Base-by-base conservation (phyloP, 2,797 vertebrate genomes). In the Anguilla obscura region DNA sequence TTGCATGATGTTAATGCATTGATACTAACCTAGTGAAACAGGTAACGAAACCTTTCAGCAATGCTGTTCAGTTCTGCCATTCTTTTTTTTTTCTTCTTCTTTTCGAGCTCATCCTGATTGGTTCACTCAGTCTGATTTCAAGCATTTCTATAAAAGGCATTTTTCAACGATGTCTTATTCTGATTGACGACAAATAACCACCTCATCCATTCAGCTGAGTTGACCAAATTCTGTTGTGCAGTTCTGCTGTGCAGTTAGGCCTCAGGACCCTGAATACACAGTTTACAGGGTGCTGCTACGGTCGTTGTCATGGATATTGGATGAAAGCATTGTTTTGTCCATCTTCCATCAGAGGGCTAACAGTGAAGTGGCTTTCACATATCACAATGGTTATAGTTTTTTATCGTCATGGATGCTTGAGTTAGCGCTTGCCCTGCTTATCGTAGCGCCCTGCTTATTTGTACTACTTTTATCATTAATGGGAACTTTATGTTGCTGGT, bases 1-100 rank as follows among this genome's bases (percentile, higher is more conserved):
- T 93, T 97, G 97, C 97, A 98, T 97, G 97, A 95, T 94, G 93
- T 92, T 91, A 76, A 90, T 84, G 90, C 92, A 88, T 63, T n/a
- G 21, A 30, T 85, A 50, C 33, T 92, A 92, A 92, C 92, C 93
- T 93, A 85, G 89, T 89, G 87, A 60, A 45, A 86, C 16, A 2
- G 85, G 60, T 79, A 21, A 60, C 33, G 85, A 60, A 52, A 79
- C 86, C 84, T 89, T 87, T 90, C 88, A 88, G 54, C 66, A 87
- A 56, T 90, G 76, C 84, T 90, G 63, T 89, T 86, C 74, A 60
- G 8, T 12, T 14, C 6, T n/a, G n/a, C 9, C 21, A n/a, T 27
- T 27, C 12, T 69, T 63, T 7, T 4, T 4, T 50, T 16, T 7
- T 24, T 48, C 60, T 10, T 71, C 40, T 36, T 76, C 33, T 71